These are phyloP conservation scores for Chromis chromis DNA, from an alignment of 2,797 vertebrate genomes.

Conservation along the genomic window DNA sequence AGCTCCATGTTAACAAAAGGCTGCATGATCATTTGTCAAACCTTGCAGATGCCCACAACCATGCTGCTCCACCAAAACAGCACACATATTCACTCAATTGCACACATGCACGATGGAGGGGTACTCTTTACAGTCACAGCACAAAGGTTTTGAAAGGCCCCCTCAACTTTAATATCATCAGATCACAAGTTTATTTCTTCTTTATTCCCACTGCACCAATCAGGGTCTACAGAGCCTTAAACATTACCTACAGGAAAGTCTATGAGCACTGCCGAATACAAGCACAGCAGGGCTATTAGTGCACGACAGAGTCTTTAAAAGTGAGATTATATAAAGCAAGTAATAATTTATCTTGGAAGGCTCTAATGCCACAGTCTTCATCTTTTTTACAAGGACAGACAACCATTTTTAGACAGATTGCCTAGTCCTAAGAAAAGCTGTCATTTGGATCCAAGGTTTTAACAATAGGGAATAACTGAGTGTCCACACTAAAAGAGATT, in stretches of 20 bases:
- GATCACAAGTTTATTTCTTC: slow-evolving; percentile 26
- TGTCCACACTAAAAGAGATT: slow-evolving; percentile 69
- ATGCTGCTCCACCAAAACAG: slow-evolving; percentile 15
- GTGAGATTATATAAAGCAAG: slow-evolving; percentile 20
- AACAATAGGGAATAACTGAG: slow-evolving; percentile 71
- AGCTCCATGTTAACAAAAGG: slow-evolving; percentile 63
- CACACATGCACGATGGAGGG: slow-evolving; percentile 8
- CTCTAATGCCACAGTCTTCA: slow-evolving; percentile 24
- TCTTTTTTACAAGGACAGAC: slow-evolving; percentile 31
- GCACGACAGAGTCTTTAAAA: slow-evolving; percentile 39
- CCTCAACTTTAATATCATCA: slow-evolving; percentile 30
- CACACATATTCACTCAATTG: not conserved
- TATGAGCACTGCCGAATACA: slow-evolving; percentile 27
- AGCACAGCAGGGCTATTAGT: slow-evolving; percentile 35
- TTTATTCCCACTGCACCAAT: slow-evolving; percentile 37
- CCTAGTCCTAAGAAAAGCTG: slow-evolving; percentile 33
- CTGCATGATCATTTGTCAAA: slow-evolving; percentile 61
- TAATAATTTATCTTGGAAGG: slow-evolving; percentile 31
- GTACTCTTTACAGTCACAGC: slow-evolving; percentile 14
- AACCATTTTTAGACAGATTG: slow-evolving; percentile 30
- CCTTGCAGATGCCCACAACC: slow-evolving; percentile 61
- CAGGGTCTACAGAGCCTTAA: slow-evolving; percentile 20
- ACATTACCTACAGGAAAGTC: slow-evolving; percentile 41
- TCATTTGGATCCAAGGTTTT: slow-evolving; percentile 44
- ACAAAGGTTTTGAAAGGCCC: slow-evolving; percentile 20